phyloP scores from a whole-genome alignment of 2,888 invertebrate species.

The Uloborus plumipes region DNA sequence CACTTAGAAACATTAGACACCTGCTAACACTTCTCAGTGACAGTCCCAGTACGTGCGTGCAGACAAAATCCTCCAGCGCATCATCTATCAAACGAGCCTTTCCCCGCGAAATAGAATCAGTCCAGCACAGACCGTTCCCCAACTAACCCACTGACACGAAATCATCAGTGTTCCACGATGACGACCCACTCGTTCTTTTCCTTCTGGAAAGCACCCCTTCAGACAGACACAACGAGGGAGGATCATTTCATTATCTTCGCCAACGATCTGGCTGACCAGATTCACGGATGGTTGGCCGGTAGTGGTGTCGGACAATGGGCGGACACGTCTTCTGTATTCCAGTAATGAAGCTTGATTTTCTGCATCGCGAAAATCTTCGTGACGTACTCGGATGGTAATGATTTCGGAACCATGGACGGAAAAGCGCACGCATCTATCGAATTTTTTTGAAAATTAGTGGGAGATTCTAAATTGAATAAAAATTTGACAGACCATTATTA shows the following conservation, averaged over 20 bases:
- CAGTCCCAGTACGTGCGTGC: background rate
- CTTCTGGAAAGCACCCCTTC: background rate
- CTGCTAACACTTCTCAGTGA: no score
- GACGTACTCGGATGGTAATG: no score
- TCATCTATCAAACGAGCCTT: background rate
- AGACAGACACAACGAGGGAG: constrained; percentile 1
- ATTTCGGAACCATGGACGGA: no score
- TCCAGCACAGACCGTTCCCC: background rate
- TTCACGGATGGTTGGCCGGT: constrained; percentile 40
- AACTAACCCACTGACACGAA: constrained; percentile 57
- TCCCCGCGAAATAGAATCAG: background rate
- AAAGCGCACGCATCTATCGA: no score
- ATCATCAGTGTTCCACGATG: background rate
- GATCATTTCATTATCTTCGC: constrained; percentile 50
- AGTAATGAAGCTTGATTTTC: constrained; percentile 22
- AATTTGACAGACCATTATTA: no score
- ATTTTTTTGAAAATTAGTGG: no score
- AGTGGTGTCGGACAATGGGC: constrained; percentile 30
- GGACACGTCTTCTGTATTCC: background rate
- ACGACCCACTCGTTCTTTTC: constrained; percentile 28
- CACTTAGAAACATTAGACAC: no score
- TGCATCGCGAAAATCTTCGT: background rate
- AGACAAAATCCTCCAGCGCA: background rate
- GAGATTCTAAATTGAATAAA: no score
- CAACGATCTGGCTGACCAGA: constrained; percentile 23